Evolutionary conservation across 2,797 vertebrate genomes (phyloP).

Genomic region (Tachyglossus aculeatus): DNA sequence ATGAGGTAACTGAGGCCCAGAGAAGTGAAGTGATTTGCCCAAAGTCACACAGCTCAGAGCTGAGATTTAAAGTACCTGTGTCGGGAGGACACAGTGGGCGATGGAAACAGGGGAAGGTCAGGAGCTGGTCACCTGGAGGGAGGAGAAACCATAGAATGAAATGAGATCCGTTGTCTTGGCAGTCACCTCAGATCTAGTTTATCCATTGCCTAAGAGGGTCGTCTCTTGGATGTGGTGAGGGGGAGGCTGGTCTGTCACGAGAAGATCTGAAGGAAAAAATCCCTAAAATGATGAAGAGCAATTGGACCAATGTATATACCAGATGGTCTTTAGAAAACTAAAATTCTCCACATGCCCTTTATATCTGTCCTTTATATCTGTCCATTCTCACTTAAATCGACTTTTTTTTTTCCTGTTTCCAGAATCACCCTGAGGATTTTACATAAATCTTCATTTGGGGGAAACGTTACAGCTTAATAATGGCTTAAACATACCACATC

Average conservation of each 20-base stretch:
- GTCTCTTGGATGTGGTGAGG: not conserved
- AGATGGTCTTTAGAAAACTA: not conserved
- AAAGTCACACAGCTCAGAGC: too few species aligned
- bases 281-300: conserved; percentile 12
- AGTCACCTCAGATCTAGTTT: not conserved
- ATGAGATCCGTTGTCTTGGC: not conserved
- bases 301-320: not conserved
- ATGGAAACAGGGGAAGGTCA: too few species aligned
- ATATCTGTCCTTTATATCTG: not conserved
- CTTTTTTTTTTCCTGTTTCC: not conserved
- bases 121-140: too few species aligned
- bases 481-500: not conserved
- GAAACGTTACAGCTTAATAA: not conserved
- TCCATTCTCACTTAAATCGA: not conserved
- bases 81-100: too few species aligned
- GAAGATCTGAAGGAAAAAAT: not conserved
- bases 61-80: too few species aligned
- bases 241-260: not conserved
- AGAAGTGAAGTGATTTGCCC: too few species aligned
- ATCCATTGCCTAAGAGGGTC: conserved; percentile 8
- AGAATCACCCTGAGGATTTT: not conserved
- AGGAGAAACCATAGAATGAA: too few species aligned
- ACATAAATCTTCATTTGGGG: not conserved
- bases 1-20: too few species aligned
- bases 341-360: not conserved